Evolutionary conservation across 2,113 vertebrate genomes (phyloP).

Genomic region (Myanophis thanlyinensis): DNA sequence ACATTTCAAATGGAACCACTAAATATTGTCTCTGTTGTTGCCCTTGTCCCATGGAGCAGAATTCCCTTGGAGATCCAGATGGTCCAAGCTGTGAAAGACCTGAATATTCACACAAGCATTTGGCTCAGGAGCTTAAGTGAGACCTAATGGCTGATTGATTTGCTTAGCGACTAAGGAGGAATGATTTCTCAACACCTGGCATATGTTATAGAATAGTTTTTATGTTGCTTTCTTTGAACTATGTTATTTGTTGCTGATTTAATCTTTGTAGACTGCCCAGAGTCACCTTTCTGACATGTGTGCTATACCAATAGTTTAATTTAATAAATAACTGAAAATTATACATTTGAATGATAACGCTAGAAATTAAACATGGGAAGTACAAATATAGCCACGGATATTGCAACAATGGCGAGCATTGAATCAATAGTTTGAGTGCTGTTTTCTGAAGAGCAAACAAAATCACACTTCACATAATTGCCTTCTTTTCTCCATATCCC

Average conservation of each 20-base stretch:
- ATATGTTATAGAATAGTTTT: neutral
- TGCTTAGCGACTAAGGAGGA: neutral
- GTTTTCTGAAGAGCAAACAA: neutral
- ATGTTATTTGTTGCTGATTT: neutral
- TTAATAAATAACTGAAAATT: neutral
- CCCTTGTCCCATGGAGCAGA: neutral
- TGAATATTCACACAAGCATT: neutral
- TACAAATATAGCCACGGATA: neutral
- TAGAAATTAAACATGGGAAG: neutral
- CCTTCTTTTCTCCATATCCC: neutral
- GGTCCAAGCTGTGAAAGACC: neutral
- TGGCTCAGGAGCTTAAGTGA: neutral
- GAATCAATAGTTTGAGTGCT: neutral
- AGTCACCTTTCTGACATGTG: neutral
- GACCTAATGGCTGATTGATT: neutral
- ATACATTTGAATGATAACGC: neutral
- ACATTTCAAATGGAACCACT: neutral
- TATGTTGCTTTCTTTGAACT: neutral
- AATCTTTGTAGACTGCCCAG: neutral
- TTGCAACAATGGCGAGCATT: neutral
- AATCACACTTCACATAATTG: neutral
- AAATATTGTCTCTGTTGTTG: neutral
- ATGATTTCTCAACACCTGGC: neutral
- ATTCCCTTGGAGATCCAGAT: neutral
- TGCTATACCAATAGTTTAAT: neutral